Conservation (phyloP, 2,888 invertebrate species). For the Abrostola triplasia region DNA sequence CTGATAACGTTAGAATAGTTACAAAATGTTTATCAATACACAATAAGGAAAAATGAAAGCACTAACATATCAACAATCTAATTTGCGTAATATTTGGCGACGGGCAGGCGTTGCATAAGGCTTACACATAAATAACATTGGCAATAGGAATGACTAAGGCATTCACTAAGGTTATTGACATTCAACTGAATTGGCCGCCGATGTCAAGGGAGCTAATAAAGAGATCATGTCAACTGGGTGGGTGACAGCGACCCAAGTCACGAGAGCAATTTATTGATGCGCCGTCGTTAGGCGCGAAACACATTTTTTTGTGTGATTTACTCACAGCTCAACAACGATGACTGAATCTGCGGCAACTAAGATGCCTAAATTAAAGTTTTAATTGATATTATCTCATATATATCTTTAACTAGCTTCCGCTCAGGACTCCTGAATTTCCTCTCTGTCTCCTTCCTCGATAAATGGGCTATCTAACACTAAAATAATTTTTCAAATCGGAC, state of each 20-base stretch:
- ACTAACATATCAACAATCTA: conserved; percentile 23
- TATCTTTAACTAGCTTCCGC: too few species aligned
- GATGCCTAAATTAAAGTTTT: too few species aligned
- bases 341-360: too few species aligned
- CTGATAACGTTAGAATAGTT: too few species aligned
- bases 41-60: conserved; percentile 2
- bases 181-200: neutral
- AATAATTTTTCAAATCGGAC: too few species aligned
- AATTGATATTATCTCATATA: too few species aligned
- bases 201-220: conserved; percentile 3
- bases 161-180: conserved; percentile 24
- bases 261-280: neutral
- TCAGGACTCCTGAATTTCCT: too few species aligned
- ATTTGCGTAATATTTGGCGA: conserved; percentile 32
- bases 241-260: neutral
- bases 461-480: too few species aligned
- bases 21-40: neutral
- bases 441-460: too few species aligned
- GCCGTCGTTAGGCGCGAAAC: too few species aligned
- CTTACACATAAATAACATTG: conserved; percentile 31
- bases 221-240: neutral
- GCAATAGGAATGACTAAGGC: conserved; percentile 26
- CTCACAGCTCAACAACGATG: too few species aligned
- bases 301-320: too few species aligned
- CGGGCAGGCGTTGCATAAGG: conserved; percentile 21